phyloP scores from a whole-genome alignment of 2,888 invertebrate genomes.

The Eurytoma adleriae region DNA sequence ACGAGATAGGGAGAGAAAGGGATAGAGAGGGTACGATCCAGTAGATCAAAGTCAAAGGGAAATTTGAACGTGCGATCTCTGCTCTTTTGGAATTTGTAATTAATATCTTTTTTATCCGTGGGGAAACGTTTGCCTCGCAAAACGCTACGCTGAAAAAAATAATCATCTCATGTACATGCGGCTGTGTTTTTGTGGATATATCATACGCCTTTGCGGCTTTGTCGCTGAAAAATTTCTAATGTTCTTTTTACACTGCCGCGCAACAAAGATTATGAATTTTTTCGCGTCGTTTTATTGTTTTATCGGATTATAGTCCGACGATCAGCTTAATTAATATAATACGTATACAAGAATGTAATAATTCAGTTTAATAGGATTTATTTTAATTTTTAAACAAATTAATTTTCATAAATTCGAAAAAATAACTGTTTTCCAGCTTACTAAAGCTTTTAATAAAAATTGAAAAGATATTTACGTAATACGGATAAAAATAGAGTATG shows the following conservation, averaged over 20 bases:
- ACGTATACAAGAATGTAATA: too few species aligned
- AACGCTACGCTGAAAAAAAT: constrained; percentile 45
- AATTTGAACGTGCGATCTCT: constrained; percentile 50
- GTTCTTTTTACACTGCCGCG: neutral
- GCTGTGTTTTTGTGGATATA: neutral
- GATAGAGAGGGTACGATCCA: constrained; percentile 10
- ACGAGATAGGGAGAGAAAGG: neutral
- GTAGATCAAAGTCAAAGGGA: constrained; percentile 53
- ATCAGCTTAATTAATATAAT: neutral
- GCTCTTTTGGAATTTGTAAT: constrained; percentile 69
- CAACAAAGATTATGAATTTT: constrained; percentile 1
- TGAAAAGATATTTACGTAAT: too few species aligned
- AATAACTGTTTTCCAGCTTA: too few species aligned
- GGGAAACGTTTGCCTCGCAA: constrained; percentile 51
- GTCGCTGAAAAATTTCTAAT: constrained; percentile 35
- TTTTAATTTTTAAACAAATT: too few species aligned
- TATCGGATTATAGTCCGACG: constrained; percentile 34
- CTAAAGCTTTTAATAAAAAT: too few species aligned
- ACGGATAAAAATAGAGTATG: too few species aligned
- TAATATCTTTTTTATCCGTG: constrained; percentile 66
- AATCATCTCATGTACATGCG: constrained; percentile 7
- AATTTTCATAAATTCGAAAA: too few species aligned
- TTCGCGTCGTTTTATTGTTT: neutral
- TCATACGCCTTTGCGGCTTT: neutral
- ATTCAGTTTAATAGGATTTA: too few species aligned